phyloP scores from a whole-genome alignment of 2,888 invertebrate species.

The Plagiodera versicolora region DNA sequence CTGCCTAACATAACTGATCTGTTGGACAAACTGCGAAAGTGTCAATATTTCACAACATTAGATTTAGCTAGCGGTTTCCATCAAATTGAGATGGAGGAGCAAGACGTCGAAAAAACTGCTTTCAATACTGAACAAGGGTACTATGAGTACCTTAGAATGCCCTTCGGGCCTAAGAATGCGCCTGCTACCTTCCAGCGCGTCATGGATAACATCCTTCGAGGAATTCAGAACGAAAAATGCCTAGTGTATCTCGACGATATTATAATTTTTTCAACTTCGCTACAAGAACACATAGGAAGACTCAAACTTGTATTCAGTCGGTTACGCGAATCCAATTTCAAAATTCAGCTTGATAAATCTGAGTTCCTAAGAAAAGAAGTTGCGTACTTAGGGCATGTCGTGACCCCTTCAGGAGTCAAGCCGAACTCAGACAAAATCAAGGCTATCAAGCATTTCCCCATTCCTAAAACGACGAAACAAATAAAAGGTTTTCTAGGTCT shows the following conservation, averaged over 20 bases:
- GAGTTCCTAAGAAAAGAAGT: slow-evolving; percentile 25
- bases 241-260: slow-evolving; percentile 34
- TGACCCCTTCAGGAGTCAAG: slow-evolving; percentile 23
- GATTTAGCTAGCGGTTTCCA: too few species aligned
- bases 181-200: too few species aligned
- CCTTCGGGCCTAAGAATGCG: too few species aligned
- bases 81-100: too few species aligned
- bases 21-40: too few species aligned
- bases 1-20: too few species aligned
- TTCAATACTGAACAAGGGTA: too few species aligned
- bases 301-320: slow-evolving; percentile 10
- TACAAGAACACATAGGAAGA: slow-evolving; percentile 16
- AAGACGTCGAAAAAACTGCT: too few species aligned
- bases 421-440: slow-evolving; percentile 31
- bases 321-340: slow-evolving; percentile 16
- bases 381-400: slow-evolving; percentile 24
- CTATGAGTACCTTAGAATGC: too few species aligned
- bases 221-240: slow-evolving; percentile 23
- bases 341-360: slow-evolving; percentile 28
- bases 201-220: too few species aligned
- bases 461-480: slow-evolving; percentile 30
- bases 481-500: slow-evolving; percentile 32
- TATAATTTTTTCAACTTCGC: slow-evolving; percentile 7
- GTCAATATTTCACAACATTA: too few species aligned
- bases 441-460: slow-evolving; percentile 28